phyloP scores from a whole-genome alignment of 2,113 vertebrate genomes.

The Triplophysa tibetana region DNA sequence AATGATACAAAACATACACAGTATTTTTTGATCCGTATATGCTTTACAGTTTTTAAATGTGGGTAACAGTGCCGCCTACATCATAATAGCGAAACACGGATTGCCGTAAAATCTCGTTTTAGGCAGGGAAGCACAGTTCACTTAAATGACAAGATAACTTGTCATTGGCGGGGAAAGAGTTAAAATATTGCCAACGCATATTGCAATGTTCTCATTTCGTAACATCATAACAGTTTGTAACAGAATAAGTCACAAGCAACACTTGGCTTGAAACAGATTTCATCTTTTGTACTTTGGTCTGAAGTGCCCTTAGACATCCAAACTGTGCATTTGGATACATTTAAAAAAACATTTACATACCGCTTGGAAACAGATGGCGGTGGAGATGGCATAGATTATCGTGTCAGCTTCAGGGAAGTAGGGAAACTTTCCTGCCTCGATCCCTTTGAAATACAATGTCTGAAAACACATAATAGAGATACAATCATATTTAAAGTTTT shows the following conservation, averaged over 20 bases:
- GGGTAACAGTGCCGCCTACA: too few relatives aligned
- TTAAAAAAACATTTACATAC: constrained; percentile 74
- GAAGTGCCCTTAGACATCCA: constrained; percentile 2
- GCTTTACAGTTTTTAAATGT: too few relatives aligned
- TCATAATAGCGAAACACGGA: too few relatives aligned
- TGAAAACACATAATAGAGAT: constrained; percentile 53
- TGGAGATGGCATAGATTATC: constrained; percentile 92
- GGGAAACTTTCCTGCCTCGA: constrained; percentile 91
- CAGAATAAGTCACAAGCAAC: constrained; percentile 7
- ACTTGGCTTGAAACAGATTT: not conserved
- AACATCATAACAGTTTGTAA: not conserved
- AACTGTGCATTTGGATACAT: not conserved
- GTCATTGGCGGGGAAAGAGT: too few relatives aligned
- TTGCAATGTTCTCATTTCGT: not conserved
- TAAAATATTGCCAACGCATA: too few relatives aligned
- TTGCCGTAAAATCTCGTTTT: too few relatives aligned
- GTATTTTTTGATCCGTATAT: too few relatives aligned
- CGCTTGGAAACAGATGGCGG: constrained; percentile 97
- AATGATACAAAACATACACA: too few relatives aligned
- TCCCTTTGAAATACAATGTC: constrained; percentile 98
- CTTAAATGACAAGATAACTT: too few relatives aligned
- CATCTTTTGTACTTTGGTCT: not conserved
- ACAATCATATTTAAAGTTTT: too few relatives aligned
- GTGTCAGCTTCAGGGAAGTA: constrained; percentile 96
- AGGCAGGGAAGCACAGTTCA: too few relatives aligned